These are phyloP conservation scores for Marmota monax DNA, from an alignment of 2,113 vertebrate species.

Conservation along the genomic window DNA sequence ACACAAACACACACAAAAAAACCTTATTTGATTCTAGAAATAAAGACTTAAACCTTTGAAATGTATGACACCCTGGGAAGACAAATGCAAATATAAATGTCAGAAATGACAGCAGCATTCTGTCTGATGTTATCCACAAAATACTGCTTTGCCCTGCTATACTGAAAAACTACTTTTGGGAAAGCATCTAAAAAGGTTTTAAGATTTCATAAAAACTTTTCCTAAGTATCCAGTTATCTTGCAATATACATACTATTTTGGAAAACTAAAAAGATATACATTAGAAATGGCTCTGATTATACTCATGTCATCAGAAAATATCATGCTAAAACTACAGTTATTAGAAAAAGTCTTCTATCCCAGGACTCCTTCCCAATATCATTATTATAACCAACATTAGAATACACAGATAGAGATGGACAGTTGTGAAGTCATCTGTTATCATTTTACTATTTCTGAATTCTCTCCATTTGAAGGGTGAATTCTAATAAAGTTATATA, in stretches of 20 bases:
- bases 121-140: slow-evolving; percentile 40
- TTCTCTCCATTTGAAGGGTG: neutral
- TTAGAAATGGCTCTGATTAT: slow-evolving; percentile 16
- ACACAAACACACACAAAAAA: neutral
- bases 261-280: neutral
- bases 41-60: slow-evolving; percentile 55
- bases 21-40: neutral
- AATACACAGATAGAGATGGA: neutral
- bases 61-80: neutral
- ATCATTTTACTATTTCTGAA: slow-evolving; percentile 30
- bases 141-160: neutral
- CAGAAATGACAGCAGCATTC: slow-evolving; percentile 27
- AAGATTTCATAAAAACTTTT: slow-evolving; percentile 36
- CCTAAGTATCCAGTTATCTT: neutral
- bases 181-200: neutral
- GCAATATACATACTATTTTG: neutral
- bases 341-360: neutral
- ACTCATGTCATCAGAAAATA: slow-evolving; percentile 8
- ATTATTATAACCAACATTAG: neutral
- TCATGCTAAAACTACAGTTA: neutral
- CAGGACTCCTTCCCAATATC: neutral
- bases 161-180: neutral
- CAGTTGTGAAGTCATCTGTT: neutral
- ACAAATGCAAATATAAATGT: slow-evolving; percentile 32
- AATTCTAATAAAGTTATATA: slow-evolving; percentile 56